Evolutionary conservation across 2,113 vertebrate species (phyloP), one percentile per base, ranked within the genome.

Genomic region (Channa maculata): DNA sequence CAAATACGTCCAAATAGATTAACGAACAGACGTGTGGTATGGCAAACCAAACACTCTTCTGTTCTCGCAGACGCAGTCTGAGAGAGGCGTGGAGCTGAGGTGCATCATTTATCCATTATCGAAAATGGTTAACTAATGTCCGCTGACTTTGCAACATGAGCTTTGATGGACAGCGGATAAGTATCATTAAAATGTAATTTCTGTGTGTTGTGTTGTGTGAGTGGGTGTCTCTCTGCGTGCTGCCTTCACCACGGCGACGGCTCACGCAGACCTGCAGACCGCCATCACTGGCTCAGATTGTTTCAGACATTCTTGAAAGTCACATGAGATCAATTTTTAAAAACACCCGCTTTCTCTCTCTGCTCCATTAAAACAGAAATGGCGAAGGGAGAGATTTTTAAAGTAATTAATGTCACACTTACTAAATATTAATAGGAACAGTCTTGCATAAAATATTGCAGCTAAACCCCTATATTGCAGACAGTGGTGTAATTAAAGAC

Each of bases 321-420:
- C 94, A 94, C 94, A 95, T 95, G 93, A 94, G 94, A 98, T 97
- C 92, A 94, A 96, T 96, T 96, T 96, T 97, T 96, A 95, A 96
- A 96, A 95, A 89, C 50, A 38, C 55, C 50, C 69, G 92, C 90
- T 91, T 90, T 94, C 93, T 96, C 93, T 96, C 95, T 93, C 90
- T 93, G 94, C 94, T 95, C 95, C 95, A 96, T 97, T 96, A 96
- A 96, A 77, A 70, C 45, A 95, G 95, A 95, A 94, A 96, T 94
- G 94, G 95, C 96, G 58, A 95, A 92, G 93, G 95, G 93, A 95
- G 95, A 95, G 94, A 95, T 94, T 96, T 97, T 96, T 73, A 55
- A 95, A 95, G 96, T 98, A 97, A 98, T 98, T 98, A 98, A 98
- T 97, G 96, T 96, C 95, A 96, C 96, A 96, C 95, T 96, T 96